Evolutionary conservation across 2,797 vertebrate species (phyloP), one percentile per base, ranked within the genome.

Genomic region (Acrocephalus scirpaceus): DNA sequence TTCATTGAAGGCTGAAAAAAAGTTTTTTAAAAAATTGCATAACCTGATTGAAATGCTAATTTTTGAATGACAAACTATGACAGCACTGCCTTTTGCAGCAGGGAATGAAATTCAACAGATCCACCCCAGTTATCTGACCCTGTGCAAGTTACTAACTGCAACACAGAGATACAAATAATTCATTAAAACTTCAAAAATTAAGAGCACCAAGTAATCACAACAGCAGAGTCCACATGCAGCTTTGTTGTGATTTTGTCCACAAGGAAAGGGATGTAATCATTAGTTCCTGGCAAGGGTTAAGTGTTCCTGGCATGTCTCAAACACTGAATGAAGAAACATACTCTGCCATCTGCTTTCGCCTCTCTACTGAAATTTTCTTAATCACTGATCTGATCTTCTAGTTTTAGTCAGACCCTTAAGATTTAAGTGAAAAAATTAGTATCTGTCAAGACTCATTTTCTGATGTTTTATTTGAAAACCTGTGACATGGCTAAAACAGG

Each of bases 211-310:
- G 27, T 30, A 93, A 84, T 26, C 32, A 54, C 29, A 88, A 50
- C 1, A 2, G 54, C 36, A 83, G 50, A 2, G 19, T 15, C 38
- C 72, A 48, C 4, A 22, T 0, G 0, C 36, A 74, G 19, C 66
- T 69, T 50, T 72, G 50, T 4, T 81, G 44, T 45, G 27, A 70
- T 36, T 72, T 30, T 60, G 45, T 18, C 67, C 80, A 74, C 32
- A 67, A 44, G 27, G 36, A 27, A 75, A 56, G 19, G 40, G 16
- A 54, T 10, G 3, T 6, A 36, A 29, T 26, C 2, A 0, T 19
- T 61, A 36, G 32, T 15, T 51, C 27, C 60, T 70, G 71, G 34
- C n/a, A 72, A 42, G 50, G n/a, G 21, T 30, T 23, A 74, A 47
- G 44, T 34, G 53, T 3, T 66, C 56, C 36, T 51, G 67, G 40